Percentiles rank a stretch among this genome's conserved stretches.
Evolutionary conservation across 2,113 vertebrate genomes (phyloP).

Genomic region (Grammomys surdaster): DNA sequence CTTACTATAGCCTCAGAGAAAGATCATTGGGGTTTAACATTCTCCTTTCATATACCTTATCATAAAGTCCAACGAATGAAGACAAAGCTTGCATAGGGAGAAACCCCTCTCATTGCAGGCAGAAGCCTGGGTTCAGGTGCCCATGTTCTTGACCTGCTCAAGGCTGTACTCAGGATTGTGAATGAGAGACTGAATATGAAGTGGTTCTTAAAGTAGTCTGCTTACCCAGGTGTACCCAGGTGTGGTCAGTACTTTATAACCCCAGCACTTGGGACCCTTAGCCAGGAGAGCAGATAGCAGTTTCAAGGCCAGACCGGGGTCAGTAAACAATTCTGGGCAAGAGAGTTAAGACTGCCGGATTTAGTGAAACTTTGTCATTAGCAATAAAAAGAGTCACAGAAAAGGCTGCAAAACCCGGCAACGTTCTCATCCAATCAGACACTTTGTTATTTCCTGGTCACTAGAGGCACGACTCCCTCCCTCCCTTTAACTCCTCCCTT

Average conservation of each 20-base stretch:
- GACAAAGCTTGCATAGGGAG: neutral
- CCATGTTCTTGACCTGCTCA: neutral
- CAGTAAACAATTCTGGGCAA: neutral
- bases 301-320: neutral
- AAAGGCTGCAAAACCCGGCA: neutral
- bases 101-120: neutral
- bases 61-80: neutral
- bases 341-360: neutral
- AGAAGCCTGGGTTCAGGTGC: neutral
- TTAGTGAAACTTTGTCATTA: neutral
- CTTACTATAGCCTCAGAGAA: neutral
- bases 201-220: neutral
- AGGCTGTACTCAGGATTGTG: no score
- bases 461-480: neutral
- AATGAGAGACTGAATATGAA: neutral
- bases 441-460: neutral
- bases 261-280: neutral
- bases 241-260: neutral
- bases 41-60: neutral
- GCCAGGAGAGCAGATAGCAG: neutral
- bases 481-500: no score
- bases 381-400: neutral
- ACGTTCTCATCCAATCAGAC: neutral
- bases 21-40: neutral
- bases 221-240: neutral